These are phyloP conservation scores for Eupithecia dodoneata DNA, from an alignment of 2,888 invertebrate genomes.

Conservation along the genomic window DNA sequence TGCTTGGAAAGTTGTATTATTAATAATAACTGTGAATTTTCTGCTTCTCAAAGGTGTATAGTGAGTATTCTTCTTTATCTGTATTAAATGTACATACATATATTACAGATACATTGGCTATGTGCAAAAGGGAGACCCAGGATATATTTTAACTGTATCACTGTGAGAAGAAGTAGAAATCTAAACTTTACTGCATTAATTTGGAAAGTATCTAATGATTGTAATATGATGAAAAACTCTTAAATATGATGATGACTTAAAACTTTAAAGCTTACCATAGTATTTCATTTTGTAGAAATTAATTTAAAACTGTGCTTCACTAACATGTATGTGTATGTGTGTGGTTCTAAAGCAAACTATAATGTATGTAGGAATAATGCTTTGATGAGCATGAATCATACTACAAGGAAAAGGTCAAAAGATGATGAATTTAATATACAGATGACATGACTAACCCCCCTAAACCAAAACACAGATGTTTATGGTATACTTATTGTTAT, in stretches of 20 bases:
- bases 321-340: neutral
- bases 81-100: neutral
- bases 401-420: neutral
- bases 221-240: neutral
- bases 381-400: slow-evolving; percentile 1
- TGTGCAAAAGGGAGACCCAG: neutral
- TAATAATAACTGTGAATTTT: neutral
- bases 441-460: neutral
- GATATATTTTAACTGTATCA: neutral
- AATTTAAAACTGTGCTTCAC: neutral
- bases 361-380: neutral
- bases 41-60: neutral
- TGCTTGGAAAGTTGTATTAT: too few species aligned
- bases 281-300: neutral
- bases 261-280: neutral
- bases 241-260: too few species aligned
- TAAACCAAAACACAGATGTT: neutral
- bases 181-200: neutral
- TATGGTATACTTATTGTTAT: neutral
- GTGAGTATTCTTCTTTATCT: neutral
- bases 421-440: neutral
- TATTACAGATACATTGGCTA: neutral
- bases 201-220: neutral
- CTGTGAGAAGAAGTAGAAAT: neutral
- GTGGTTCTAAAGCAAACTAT: neutral